A percentile compares a stretch with the other conserved stretches of the same genome.
Evolutionary conservation across 2,888 invertebrate species (phyloP).

Genomic region (Drosophila lacicola): DNA sequence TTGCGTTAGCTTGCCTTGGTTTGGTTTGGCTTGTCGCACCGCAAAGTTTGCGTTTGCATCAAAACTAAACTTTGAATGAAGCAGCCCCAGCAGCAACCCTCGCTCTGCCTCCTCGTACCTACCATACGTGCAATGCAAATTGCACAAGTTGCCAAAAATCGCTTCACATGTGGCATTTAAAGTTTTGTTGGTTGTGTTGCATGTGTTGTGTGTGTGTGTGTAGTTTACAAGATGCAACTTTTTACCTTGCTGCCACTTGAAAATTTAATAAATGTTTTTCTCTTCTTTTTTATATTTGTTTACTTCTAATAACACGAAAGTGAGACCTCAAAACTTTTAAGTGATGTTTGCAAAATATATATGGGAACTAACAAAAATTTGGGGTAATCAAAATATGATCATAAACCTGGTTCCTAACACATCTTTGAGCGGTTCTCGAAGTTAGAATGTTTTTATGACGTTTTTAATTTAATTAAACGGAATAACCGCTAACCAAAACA

Average conservation of each 20-base stretch:
- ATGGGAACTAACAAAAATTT: not conserved
- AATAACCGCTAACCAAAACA: no score
- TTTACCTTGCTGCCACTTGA: slow-evolving; percentile 65
- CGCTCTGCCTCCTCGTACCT: slow-evolving; percentile 3
- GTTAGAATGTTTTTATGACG: not conserved
- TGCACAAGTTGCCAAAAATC: slow-evolving; percentile 79
- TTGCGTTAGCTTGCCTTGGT: not conserved
- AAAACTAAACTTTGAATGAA: slow-evolving; percentile 58
- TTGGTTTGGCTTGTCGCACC: slow-evolving; percentile 42
- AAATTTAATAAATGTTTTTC: slow-evolving; percentile 73
- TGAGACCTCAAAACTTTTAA: slow-evolving; percentile 62
- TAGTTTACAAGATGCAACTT: slow-evolving; percentile 52
- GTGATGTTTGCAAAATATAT: slow-evolving; percentile 64
- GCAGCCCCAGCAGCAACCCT: slow-evolving; percentile 32
- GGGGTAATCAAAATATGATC: slow-evolving; percentile 26
- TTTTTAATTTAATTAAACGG: no score
- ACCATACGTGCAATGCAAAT: slow-evolving; percentile 57
- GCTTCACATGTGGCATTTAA: slow-evolving; percentile 80
- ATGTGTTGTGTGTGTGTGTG: slow-evolving; percentile 28
- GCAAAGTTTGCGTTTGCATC: slow-evolving; percentile 53
- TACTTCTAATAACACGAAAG: slow-evolving; percentile 46
- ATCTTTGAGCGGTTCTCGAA: not conserved
- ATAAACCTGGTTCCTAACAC: not conserved
- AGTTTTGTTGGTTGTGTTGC: slow-evolving; percentile 48
- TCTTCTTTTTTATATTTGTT: slow-evolving; percentile 21